Base-by-base conservation (phyloP, 1,140 invertebrate genomes). In the Drosophila virilis region DNA sequence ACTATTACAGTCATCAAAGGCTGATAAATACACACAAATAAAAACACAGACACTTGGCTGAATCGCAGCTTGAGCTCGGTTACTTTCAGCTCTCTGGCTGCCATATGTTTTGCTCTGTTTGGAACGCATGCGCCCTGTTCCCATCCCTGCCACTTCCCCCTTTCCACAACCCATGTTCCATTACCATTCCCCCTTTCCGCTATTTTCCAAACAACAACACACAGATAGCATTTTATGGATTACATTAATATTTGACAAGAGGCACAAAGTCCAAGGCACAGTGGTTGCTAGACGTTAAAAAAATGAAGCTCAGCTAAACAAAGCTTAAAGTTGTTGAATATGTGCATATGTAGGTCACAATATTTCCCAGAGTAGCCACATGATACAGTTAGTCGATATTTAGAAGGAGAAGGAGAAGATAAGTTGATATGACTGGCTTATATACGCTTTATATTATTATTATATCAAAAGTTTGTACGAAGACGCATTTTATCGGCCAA, bases 171-270 rank as follows among this genome's bases (percentile, higher is more conserved):
- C 43, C 50, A 35, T 10, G 13, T 13, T 28, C 50, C 51, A 10
- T 51, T 42, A 9, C 10, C 28, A 38, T 45, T 54, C 28, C 66
- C 66, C 57, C 42, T 42, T 62, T 37, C 15, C 33, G 8, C 46
- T 33, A 67, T 59, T 73, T 51, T 17, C 54, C 62, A 59, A 73
- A 67, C 70, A 68, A 67, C 64, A 77, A 55, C 57, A 73, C 59
- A 77, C 59, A 77, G 77, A 84, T 77, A 77, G 78, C 64, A 50
- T 66, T 77, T 67, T 74, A 74, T 79, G 82, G 83, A 77, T 77
- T 83, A 88, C 82, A 80, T 68, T 78, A 77, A 85, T 88, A 78
- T 78, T 74, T 71, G 77, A 69, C 48, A 73, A 61, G 61, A 58
- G 37, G 52, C n/a, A 45, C 57, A 37, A 62, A 80, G 67, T 77